A percentile compares a stretch with the other conserved stretches of the same genome.
These are phyloP conservation scores for Drosophila quasianomalipes DNA, from an alignment of 2,888 invertebrate species.

Conservation along the genomic window DNA sequence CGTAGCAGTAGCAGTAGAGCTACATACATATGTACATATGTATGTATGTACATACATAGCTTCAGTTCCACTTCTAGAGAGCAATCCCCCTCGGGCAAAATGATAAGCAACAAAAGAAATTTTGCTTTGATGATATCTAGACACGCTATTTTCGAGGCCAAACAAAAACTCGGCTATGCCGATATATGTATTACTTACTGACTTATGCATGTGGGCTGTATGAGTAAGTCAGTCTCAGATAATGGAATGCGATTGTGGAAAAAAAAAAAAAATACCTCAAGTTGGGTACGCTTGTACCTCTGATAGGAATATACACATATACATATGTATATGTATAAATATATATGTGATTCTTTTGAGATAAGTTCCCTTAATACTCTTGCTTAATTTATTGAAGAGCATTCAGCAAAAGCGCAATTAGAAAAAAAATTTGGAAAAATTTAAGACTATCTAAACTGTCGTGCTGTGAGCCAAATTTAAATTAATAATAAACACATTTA, in stretches of 20 bases:
- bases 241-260: slow-evolving; percentile 52
- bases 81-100: slow-evolving; percentile 27
- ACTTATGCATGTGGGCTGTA: slow-evolving; percentile 34
- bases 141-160: slow-evolving; percentile 30
- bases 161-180: slow-evolving; percentile 27
- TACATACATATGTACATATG: neutral
- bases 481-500: neutral
- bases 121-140: slow-evolving; percentile 62
- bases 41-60: neutral
- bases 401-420: neutral
- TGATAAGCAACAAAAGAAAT: slow-evolving; percentile 42
- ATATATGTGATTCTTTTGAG: neutral
- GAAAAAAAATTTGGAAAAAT: neutral
- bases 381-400: neutral
- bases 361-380: neutral
- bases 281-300: neutral
- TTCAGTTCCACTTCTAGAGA: slow-evolving; percentile 20
- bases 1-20: slow-evolving; percentile 4
- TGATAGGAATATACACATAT: neutral
- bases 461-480: neutral
- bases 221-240: slow-evolving; percentile 55
- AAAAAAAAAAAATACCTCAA: slow-evolving; percentile 19
- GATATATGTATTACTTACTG: slow-evolving; percentile 44
- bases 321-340: neutral
- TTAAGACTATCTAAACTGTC: neutral